Conservation (phyloP, 2,113 vertebrate species). For the Fukomys damarensis region DNA sequence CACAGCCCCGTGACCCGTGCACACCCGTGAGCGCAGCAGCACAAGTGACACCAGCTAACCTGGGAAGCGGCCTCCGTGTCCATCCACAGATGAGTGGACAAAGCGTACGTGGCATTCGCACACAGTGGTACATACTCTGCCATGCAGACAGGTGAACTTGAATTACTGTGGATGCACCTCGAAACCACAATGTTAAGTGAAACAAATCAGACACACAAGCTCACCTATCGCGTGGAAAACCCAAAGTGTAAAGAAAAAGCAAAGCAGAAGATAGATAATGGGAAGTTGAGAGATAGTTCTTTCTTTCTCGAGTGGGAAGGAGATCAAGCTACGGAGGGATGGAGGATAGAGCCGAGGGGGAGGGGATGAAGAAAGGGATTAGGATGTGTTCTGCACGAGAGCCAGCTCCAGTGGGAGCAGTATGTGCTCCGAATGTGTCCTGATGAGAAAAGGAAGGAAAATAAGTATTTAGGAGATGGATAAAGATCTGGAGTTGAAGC, state of each 20-base stretch:
- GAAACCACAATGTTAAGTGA: neutral
- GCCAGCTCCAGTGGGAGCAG: fast-evolving
- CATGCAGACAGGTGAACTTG: neutral
- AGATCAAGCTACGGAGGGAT: neutral
- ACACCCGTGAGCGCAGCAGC: neutral
- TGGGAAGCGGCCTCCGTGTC: neutral
- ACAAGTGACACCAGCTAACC: neutral
- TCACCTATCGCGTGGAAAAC: neutral
- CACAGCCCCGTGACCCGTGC: no score
- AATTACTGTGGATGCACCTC: no score
- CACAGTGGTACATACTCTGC: neutral
- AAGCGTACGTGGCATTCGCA: no score
- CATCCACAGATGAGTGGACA: neutral
- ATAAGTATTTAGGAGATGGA: neutral
- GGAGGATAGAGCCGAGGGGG: neutral
- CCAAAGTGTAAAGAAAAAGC: neutral
- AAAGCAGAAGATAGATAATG: neutral
- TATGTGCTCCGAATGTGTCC: neutral
- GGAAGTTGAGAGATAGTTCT: neutral
- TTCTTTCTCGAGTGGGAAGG: neutral
- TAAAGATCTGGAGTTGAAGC: neutral
- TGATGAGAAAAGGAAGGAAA: neutral
- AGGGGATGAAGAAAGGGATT: neutral
- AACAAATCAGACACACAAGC: neutral
- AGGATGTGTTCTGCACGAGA: neutral